phyloP scores from a whole-genome alignment of 1,140 invertebrate genomes.

The Zaprionus ornatus region DNA sequence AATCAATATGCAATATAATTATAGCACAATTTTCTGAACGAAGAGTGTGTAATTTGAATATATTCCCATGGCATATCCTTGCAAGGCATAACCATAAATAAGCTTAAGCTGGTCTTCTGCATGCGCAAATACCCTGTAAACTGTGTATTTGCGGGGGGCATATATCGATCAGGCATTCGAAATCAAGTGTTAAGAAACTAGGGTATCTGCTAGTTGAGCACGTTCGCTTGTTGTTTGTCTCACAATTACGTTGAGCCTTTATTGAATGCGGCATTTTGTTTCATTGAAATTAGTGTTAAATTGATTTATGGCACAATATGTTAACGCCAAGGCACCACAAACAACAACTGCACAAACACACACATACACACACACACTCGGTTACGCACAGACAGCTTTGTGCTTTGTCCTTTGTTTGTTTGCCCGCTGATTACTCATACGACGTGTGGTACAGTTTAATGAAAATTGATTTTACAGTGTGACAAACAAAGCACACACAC shows the following conservation, averaged over 20 bases:
- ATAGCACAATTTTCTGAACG: background rate
- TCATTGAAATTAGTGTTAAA: slow-evolving; percentile 76
- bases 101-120: background rate
- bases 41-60: background rate
- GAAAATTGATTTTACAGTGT: slow-evolving; percentile 80
- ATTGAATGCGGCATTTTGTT: slow-evolving; percentile 46
- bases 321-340: slow-evolving; percentile 36
- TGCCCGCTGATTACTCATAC: slow-evolving; percentile 75
- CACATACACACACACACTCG: background rate
- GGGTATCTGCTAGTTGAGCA: background rate
- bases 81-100: background rate
- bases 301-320: slow-evolving; percentile 76
- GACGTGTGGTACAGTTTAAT: slow-evolving; percentile 71
- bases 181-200: background rate
- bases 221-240: background rate
- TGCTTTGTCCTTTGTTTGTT: slow-evolving; percentile 53
- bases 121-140: background rate
- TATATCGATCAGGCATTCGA: background rate
- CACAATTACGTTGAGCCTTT: slow-evolving; percentile 35
- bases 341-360: slow-evolving; percentile 13
- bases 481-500: slow-evolving; percentile 54
- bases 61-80: background rate
- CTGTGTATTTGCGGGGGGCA: background rate
- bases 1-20: slow-evolving; percentile 2
- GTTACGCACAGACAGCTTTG: slow-evolving; percentile 34